Percentiles rank a stretch among this genome's conserved stretches.
Conservation (phyloP, 2,113 vertebrate species). For the Ptyas mucosa region DNA sequence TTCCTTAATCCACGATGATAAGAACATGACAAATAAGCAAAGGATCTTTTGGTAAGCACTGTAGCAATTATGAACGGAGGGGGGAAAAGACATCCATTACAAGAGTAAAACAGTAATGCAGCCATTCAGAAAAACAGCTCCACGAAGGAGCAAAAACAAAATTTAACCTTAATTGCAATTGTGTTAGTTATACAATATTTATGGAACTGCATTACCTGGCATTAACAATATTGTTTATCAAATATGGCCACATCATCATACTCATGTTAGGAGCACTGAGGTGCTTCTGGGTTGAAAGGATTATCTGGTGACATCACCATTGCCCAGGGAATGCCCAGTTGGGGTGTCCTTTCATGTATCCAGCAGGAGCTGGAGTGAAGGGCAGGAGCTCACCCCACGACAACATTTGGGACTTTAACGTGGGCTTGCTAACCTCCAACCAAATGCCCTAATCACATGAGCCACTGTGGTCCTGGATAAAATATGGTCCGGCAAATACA, state of each 20-base stretch:
- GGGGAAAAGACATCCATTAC: background rate
- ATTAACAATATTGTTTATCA: background rate
- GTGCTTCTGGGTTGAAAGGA: background rate
- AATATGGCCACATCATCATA: background rate
- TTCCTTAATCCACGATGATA: conserved; percentile 13
- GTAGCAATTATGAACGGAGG: background rate
- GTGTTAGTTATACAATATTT: background rate
- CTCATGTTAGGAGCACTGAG: background rate
- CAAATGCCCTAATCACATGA: background rate
- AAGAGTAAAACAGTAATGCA: background rate
- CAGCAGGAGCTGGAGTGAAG: background rate
- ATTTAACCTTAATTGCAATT: background rate
- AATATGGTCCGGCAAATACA: background rate
- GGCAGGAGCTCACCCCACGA: background rate
- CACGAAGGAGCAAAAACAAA: background rate
- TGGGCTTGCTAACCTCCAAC: background rate
- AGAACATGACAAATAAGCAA: background rate
- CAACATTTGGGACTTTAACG: background rate
- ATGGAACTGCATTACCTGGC: background rate
- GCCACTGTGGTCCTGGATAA: background rate
- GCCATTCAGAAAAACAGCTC: background rate
- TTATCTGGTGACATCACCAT: background rate
- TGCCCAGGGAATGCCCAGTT: background rate
- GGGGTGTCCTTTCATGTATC: background rate
- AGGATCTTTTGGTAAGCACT: background rate